Evolutionary conservation across 2,888 invertebrate genomes (phyloP).

Genomic region (Drosophila putrida): DNA sequence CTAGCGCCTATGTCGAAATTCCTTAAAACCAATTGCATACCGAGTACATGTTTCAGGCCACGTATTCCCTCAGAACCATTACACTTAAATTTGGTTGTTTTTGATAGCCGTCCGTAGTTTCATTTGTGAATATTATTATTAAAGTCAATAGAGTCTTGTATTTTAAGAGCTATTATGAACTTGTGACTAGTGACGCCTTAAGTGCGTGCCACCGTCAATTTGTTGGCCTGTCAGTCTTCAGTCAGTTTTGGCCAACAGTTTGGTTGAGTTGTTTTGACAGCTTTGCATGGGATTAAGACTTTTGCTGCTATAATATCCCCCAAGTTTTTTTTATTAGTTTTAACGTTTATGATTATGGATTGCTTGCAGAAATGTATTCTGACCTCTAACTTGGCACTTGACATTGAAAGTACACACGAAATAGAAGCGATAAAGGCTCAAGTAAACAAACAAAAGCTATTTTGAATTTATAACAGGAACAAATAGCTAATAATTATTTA

Average conservation of each 20-base stretch:
- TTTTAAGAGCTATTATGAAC: conserved; percentile 11
- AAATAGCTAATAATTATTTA: conserved; percentile 13
- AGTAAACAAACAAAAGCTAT: conserved; percentile 21
- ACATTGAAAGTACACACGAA: conserved; percentile 27
- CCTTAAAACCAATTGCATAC: neutral
- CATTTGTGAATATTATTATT: conserved; percentile 2
- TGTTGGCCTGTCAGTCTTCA: conserved; percentile 50
- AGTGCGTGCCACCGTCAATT: conserved; percentile 58
- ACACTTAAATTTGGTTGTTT: neutral
- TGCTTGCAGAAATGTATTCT: conserved; percentile 3
- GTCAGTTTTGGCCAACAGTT: conserved; percentile 16
- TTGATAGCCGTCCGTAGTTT: conserved; percentile 13
- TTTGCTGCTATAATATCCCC: conserved; percentile 27
- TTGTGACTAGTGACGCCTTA: conserved; percentile 8
- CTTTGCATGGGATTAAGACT: conserved; percentile 48
- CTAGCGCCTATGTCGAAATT: conserved; percentile 68
- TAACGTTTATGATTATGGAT: conserved; percentile 50
- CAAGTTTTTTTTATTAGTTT: conserved; percentile 49
- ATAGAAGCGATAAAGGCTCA: conserved; percentile 1
- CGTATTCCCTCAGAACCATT: too few relatives aligned
- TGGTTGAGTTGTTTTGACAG: conserved; percentile 57
- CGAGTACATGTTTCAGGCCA: too few relatives aligned
- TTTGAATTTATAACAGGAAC: conserved; percentile 10
- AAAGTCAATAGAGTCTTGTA: neutral
- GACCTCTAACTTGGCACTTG: conserved; percentile 34